A percentile compares a stretch with the other conserved stretches of the same genome.
Evolutionary conservation across 2,888 invertebrate species (phyloP).

Genomic region (Parelbella ahira): DNA sequence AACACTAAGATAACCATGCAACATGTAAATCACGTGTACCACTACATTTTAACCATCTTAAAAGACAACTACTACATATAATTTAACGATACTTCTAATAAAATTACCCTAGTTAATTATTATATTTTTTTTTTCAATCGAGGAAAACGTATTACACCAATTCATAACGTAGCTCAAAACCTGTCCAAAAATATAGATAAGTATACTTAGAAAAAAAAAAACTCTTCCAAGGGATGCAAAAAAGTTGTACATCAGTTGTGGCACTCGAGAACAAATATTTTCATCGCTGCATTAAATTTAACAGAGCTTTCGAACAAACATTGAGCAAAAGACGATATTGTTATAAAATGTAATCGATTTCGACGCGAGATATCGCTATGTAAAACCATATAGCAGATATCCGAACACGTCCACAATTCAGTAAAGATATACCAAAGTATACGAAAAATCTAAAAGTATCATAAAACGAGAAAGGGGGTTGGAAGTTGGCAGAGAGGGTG

Average conservation of each 20-base stretch:
- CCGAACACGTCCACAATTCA: background rate
- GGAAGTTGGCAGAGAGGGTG: constrained; percentile 12
- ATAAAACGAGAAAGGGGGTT: constrained; percentile 8
- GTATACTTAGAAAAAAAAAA: constrained; percentile 9
- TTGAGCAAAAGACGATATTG: constrained; percentile 8
- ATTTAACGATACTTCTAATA: constrained; percentile 9
- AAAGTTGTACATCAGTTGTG: background rate
- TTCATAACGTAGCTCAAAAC: constrained; percentile 21
- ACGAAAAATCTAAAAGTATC: too few species aligned
- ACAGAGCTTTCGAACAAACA: background rate
- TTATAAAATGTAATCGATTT: too few species aligned
- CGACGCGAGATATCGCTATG: too few species aligned
- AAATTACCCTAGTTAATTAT: constrained; percentile 11
- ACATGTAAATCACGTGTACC: too few species aligned
- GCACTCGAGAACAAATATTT: background rate
- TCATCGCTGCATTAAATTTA: background rate
- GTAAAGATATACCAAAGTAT: too few species aligned
- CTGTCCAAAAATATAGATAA: constrained; percentile 20
- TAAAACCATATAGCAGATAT: too few species aligned
- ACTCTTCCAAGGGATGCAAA: background rate
- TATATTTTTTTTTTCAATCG: too few species aligned
- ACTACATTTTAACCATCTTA: too few species aligned
- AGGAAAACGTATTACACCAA: constrained; percentile 14
- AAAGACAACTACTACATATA: constrained; percentile 12
- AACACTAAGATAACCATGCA: too few species aligned